Base-by-base conservation (phyloP, 2,797 vertebrate genomes). In the Crenichthys baileyi region DNA sequence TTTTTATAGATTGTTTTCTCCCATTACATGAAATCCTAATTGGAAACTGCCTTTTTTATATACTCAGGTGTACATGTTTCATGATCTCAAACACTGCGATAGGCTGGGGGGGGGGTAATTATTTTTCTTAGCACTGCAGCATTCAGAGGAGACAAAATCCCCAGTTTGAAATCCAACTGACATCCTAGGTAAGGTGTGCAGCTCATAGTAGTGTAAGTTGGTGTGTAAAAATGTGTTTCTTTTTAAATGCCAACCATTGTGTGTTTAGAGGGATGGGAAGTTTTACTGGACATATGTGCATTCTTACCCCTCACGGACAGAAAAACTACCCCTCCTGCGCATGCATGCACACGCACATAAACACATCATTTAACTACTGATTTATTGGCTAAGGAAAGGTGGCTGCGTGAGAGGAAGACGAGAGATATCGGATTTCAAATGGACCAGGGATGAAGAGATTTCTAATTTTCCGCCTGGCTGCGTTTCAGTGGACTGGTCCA, bases 391-490 rank as follows among this genome's bases (percentile, higher is more conserved):
- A 79, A 83, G 81, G 86, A 92, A 91, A 88, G 82, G 76, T 58
- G 91, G 68, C 77, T 36, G 85, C 24, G 79, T 8, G 72, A 85
- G 80, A 80, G 83, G 86, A 90, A 91, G 92, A 92, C 89, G 79
- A 84, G 88, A 85, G 92, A 90, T 94, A 94, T 94, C 92, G 89
- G 88, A 93, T 95, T 94, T 95, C 91, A 95, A 95, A 95, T 95
- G 93, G 91, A 94, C 87, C 90, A 82, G 87, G 91, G 92, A 95
- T 92, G 93, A 94, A 95, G 94, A 95, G 95, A 94, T 95, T 96
- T 96, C 94, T 95, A 94, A 96, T 96, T 96, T 96, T 95, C 94
- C 78, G 88, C 91, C 88, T 95, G 95, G 89, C 91, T 93, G 93
- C 89, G 24, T 95, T 93, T 94, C 92, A 91, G 90, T 85, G 89